Conservation (phyloP, 2,113 vertebrate genomes). For the Rana temporaria region DNA sequence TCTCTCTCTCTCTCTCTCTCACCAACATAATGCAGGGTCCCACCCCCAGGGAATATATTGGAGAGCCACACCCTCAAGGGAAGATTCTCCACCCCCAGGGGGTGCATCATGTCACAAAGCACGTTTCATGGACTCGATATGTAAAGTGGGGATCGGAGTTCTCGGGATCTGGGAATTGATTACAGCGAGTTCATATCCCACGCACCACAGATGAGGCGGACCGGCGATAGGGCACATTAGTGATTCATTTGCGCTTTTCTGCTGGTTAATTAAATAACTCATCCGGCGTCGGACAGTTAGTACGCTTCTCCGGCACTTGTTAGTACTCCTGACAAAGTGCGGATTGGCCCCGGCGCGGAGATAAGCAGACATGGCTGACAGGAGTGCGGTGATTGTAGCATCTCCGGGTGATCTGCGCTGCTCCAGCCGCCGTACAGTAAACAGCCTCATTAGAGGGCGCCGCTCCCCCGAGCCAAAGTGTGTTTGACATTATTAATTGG, state of each 20-base stretch:
- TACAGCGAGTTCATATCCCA: not conserved
- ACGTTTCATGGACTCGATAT: not conserved
- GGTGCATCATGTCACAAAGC: too few relatives aligned
- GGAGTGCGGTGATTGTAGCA: conserved; percentile 92
- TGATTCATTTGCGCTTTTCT: conserved; percentile 75
- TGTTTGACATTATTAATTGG: conserved; percentile 99
- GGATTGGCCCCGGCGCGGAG: conserved; percentile 87
- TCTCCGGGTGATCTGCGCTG: conserved; percentile 78
- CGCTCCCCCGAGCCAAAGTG: conserved; percentile 88
- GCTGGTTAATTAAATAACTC: conserved; percentile 95
- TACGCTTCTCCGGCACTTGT: conserved; percentile 82
- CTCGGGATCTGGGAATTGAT: not conserved
- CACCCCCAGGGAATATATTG: too few relatives aligned
- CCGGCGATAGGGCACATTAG: conserved; percentile 73
- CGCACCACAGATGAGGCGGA: conserved; percentile 61
- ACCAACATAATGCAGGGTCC: too few relatives aligned
- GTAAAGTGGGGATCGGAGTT: too few relatives aligned
- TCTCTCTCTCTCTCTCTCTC: too few relatives aligned
- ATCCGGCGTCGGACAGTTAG: conserved; percentile 85
- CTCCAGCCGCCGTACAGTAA: conserved; percentile 83
- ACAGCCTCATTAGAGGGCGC: conserved; percentile 94
- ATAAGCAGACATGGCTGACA: conserved; percentile 93
- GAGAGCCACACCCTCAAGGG: not conserved
- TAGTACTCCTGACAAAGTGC: conserved; percentile 91
- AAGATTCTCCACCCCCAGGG: not conserved